These are phyloP conservation scores for Parauchenoglanis ngamensis DNA, from an alignment of 2,797 vertebrate species.

Conservation along the genomic window DNA sequence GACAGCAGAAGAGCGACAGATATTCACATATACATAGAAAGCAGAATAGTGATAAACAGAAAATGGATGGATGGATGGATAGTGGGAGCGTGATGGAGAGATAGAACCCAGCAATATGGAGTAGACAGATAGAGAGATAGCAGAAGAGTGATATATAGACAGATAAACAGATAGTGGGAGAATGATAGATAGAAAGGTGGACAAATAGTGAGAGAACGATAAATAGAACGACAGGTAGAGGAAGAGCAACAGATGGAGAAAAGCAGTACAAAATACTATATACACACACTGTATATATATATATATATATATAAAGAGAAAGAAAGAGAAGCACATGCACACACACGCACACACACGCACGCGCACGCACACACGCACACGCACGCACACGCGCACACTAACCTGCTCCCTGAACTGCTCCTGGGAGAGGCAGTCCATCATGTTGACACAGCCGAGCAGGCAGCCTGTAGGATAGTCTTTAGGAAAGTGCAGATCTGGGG, in stretches of 20 bases:
- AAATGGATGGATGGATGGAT: neutral
- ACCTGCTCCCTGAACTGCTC: conserved; percentile 93
- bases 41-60: neutral
- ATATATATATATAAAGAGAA: neutral
- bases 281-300: neutral
- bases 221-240: neutral
- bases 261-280: neutral
- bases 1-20: neutral
- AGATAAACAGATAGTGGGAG: neutral
- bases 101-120: neutral
- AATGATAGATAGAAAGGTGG: neutral
- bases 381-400: conserved; percentile 56
- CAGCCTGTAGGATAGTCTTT: conserved; percentile 91
- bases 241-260: neutral
- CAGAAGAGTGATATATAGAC: neutral
- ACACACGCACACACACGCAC: neutral
- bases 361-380: neutral
- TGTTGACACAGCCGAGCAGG: conserved; percentile 88
- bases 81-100: neutral
- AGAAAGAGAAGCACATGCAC: neutral
- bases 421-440: conserved; percentile 89
- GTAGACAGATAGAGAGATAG: neutral
- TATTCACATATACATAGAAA: neutral
- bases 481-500: conserved; percentile 80
- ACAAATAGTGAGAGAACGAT: neutral